Percentiles rank a stretch among this genome's conserved stretches.
Evolutionary conservation across 1,140 invertebrate genomes (phyloP).

Genomic region (Trichonephila inaurata): DNA sequence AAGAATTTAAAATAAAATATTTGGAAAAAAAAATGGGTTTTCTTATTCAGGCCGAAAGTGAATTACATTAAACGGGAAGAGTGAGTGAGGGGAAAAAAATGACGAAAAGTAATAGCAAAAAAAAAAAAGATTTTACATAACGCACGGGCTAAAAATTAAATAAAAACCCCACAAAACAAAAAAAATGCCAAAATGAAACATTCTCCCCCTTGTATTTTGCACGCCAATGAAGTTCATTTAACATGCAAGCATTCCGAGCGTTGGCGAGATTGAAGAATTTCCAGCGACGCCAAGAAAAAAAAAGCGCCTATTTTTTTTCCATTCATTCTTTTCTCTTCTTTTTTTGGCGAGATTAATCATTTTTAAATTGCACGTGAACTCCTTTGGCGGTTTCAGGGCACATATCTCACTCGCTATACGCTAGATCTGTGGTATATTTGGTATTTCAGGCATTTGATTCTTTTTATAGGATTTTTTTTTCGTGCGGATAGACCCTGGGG

Average conservation of each 20-base stretch:
- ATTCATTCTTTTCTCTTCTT: background rate
- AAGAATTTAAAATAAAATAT: slow-evolving; percentile 50
- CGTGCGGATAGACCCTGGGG: background rate
- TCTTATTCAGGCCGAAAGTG: slow-evolving; percentile 28
- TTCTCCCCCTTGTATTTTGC: slow-evolving; percentile 52
- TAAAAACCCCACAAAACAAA: background rate
- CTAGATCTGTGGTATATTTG: slow-evolving; percentile 59
- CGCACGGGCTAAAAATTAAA: background rate
- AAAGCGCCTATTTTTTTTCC: slow-evolving; percentile 7
- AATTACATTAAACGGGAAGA: slow-evolving; percentile 69
- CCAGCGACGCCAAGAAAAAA: background rate
- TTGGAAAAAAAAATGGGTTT: slow-evolving; percentile 38
- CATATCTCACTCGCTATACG: slow-evolving; percentile 43
- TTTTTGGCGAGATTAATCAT: slow-evolving; percentile 74
- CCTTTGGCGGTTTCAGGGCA: slow-evolving; percentile 28
- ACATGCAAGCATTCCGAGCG: slow-evolving; percentile 61
- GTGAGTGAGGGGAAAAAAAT: background rate
- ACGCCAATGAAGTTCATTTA: slow-evolving; percentile 69
- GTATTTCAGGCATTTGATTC: slow-evolving; percentile 67
- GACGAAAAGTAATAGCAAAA: background rate
- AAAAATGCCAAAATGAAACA: slow-evolving; percentile 65
- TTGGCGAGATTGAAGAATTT: slow-evolving; percentile 58
- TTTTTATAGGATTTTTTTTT: slow-evolving; percentile 22
- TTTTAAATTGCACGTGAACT: slow-evolving; percentile 72
- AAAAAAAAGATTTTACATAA: slow-evolving; percentile 7